phyloP scores from a whole-genome alignment of 2,797 vertebrate genomes.

The Huso huso region DNA sequence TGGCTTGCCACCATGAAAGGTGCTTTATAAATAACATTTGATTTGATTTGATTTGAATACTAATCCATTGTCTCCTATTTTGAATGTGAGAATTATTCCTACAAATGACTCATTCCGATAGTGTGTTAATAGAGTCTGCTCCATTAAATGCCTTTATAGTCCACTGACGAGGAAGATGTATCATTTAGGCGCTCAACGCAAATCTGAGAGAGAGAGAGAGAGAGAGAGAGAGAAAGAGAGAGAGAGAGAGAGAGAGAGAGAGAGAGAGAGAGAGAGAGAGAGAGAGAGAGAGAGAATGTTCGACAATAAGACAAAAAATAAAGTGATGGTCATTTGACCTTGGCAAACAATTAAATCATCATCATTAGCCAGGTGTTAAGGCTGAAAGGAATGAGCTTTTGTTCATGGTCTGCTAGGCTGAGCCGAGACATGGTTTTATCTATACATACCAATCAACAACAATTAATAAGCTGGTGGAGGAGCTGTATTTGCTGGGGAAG shows the following conservation, averaged over 20 bases:
- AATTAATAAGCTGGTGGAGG: neutral
- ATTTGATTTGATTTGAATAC: too few relatives aligned
- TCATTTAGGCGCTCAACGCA: neutral
- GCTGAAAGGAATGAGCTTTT: constrained; percentile 44
- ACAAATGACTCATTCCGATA: neutral
- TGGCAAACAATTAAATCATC: constrained; percentile 44
- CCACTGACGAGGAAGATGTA: neutral
- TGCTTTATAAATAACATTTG: too few relatives aligned
- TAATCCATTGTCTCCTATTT: neutral
- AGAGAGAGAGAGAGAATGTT: neutral
- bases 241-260: neutral
- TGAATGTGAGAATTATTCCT: constrained; percentile 1
- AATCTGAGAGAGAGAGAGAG: neutral
- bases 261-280: neutral
- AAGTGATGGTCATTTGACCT: constrained; percentile 55
- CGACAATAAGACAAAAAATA: constrained; percentile 6
- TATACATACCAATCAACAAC: constrained; percentile 35
- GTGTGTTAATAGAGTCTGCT: neutral
- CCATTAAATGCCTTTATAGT: neutral
- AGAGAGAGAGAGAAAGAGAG: neutral
- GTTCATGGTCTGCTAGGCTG: constrained; percentile 49
- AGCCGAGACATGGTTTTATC: constrained; percentile 52
- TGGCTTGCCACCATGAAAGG: too few relatives aligned
- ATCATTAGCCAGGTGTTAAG: constrained; percentile 58
- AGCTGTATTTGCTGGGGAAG: too few relatives aligned